phyloP scores from a whole-genome alignment of 92 coral and sea anemone species.

The Micromussa lordhowensis region DNA sequence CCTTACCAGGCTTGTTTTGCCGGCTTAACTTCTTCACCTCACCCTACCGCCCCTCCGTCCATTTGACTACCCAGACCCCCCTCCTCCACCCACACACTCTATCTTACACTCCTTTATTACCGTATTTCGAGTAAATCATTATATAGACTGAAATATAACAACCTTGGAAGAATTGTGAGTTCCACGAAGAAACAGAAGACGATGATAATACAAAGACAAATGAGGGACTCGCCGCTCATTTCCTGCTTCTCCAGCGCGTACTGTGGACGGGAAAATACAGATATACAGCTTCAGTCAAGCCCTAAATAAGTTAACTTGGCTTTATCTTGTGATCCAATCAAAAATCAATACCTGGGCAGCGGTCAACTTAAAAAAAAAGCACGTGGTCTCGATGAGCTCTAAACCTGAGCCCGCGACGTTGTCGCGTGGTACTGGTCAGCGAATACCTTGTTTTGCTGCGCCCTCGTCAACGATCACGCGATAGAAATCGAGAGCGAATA shows the following conservation, averaged over 20 bases:
- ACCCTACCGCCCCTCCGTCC: neutral
- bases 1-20: neutral
- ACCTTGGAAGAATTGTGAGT: slow-evolving; percentile 88
- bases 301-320: too few species aligned
- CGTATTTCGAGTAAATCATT: neutral
- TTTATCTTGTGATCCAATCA: too few species aligned
- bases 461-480: too few species aligned
- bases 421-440: too few species aligned
- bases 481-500: too few species aligned
- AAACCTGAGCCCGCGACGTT: too few species aligned
- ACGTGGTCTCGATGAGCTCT: too few species aligned
- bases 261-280: slow-evolving; percentile 39
- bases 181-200: slow-evolving; percentile 92
- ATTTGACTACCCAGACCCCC: neutral
- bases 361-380: too few species aligned
- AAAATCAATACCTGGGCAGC: too few species aligned
- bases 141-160: neutral
- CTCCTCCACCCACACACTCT: neutral
- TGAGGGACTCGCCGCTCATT: slow-evolving; percentile 83
- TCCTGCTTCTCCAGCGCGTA: slow-evolving; percentile 90
- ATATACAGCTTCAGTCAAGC: neutral
- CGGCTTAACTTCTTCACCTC: neutral
- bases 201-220: slow-evolving; percentile 84
- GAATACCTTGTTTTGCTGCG: too few species aligned
- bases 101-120: neutral